Percentiles rank a stretch among this genome's conserved stretches.
Conservation (phyloP, 1,140 invertebrate species). For the Panonychus citri region DNA sequence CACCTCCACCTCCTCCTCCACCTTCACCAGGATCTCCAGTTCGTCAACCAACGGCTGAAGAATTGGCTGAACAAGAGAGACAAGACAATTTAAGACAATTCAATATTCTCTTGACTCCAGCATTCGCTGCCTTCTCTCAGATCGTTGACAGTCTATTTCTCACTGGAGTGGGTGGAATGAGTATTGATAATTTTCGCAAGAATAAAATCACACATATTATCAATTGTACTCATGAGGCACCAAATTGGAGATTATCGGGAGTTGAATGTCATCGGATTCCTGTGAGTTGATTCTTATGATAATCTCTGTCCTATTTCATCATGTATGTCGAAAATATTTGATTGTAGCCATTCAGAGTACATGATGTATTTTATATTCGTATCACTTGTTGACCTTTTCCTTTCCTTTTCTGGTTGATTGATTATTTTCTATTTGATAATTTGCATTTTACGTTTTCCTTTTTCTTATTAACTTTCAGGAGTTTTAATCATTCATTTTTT, state of each 20-base stretch:
- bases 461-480: no score
- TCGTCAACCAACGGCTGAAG: no score
- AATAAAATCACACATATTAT: conserved; percentile 2
- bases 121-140: neutral
- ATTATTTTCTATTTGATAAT: no score
- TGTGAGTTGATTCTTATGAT: neutral
- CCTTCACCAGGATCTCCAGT: no score
- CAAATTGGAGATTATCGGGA: neutral
- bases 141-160: conserved; percentile 3
- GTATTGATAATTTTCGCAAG: conserved; percentile 2
- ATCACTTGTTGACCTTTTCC: neutral
- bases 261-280: conserved; percentile 4
- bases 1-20: no score
- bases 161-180: conserved; percentile 6
- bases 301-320: neutral
- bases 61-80: no score
- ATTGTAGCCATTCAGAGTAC: no score
- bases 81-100: neutral
- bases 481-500: no score
- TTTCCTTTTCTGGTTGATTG: no score
- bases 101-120: neutral
- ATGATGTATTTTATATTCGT: no score
- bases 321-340: neutral
- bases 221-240: conserved; percentile 3
- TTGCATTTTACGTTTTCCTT: no score